phyloP scores from a whole-genome alignment of 2,113 vertebrate species.

The Muntiacus reevesi region DNA sequence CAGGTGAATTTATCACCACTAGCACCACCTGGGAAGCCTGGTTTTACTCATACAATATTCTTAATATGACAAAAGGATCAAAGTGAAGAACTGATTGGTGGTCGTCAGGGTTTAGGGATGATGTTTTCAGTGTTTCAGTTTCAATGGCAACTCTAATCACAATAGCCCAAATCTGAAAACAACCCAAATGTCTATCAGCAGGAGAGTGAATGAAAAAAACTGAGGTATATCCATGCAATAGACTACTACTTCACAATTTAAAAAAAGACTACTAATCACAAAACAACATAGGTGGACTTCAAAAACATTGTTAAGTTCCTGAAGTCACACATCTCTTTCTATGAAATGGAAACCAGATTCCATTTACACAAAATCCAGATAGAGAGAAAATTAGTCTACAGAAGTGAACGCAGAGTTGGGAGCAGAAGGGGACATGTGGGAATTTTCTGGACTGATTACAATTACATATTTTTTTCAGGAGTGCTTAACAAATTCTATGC shows the following conservation, averaged over 20 bases:
- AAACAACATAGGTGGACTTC: not conserved
- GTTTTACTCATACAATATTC: not conserved
- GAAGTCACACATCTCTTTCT: not conserved
- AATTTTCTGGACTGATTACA: not conserved
- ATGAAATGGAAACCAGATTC: not conserved
- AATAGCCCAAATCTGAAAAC: not conserved
- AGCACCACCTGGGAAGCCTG: not conserved
- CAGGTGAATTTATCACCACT: not conserved
- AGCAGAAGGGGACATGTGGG: not conserved
- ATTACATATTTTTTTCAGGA: not conserved
- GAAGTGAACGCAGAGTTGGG: not conserved
- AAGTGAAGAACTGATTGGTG: not conserved
- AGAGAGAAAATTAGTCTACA: not conserved
- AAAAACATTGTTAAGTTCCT: not conserved
- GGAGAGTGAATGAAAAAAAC: not conserved
- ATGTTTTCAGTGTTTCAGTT: not conserved
- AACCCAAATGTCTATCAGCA: not conserved
- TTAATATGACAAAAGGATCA: not conserved
- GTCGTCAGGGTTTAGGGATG: not conserved
- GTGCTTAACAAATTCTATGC: not conserved
- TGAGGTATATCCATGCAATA: not conserved
- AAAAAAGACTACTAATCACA: not conserved
- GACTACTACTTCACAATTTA: not conserved
- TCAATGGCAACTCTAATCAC: not conserved
- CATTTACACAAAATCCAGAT: not conserved